Evolutionary conservation across 2,888 invertebrate genomes (phyloP), one percentile per base, ranked within the genome.

Genomic region (Cinara cedri): DNA sequence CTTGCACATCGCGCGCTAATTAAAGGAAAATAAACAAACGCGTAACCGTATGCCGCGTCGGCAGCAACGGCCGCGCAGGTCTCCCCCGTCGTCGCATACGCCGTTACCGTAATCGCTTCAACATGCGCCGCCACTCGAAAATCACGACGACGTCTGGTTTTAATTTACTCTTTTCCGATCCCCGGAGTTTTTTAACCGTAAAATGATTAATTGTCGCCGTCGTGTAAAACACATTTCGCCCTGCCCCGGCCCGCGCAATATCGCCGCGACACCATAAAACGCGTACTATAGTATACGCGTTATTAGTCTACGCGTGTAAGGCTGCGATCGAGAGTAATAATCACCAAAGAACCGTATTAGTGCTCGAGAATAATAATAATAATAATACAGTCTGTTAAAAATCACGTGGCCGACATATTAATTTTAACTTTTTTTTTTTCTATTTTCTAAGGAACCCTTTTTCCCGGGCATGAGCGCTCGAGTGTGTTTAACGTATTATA

Each of bases 141-240:
- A 26, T 21, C 65, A 42, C 34, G n/a, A 34, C 34, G 34, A 34
- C 62, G 65, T 66, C 76, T 68, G 76, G 76, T 78, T 66, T 70
- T 78, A 68, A 78, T 78, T 78, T 78, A 70, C 76, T 49, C 26
- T 68, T 34, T 21, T 34, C 13, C 46, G 54, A 21, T 60, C n/a
- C 60, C 60, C 26, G 46, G 21, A 3, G 51, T 57, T 65, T 65
- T 72, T 75, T 75, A 55, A 76, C 76, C 76, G 76, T 76, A 76
- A 76, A 76, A 76, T 46, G 46, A 76, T 66, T 34, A 34, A n/a
- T 76, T 44, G 66, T 66, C 46, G 60, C 24, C 60, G 46, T 62
- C 72, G 72, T 26, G 68, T 68, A 51, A 68, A 68, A 68, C 68
- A 51, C 9, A 6, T 24, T n/a, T 51, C 68, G 26, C 49, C 68